phyloP scores from a whole-genome alignment of 2,888 invertebrate species.

The Psococerastis gibbosa region DNA sequence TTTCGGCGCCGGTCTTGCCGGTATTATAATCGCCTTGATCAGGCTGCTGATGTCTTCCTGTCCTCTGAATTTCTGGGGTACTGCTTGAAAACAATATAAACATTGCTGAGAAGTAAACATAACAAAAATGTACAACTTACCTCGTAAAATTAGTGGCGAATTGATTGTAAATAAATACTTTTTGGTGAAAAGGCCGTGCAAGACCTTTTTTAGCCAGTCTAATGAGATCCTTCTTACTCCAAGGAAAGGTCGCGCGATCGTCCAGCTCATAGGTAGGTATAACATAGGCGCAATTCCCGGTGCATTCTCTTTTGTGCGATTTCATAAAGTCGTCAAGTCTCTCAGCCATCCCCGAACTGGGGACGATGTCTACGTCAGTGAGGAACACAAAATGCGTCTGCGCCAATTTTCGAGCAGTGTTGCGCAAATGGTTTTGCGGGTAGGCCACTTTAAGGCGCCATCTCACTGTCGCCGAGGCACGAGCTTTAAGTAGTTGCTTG shows the following conservation, averaged over 20 bases:
- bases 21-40: too few relatives aligned
- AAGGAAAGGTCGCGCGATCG: conserved; percentile 47
- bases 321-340: conserved; percentile 47
- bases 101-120: conserved; percentile 3
- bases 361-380: conserved; percentile 77
- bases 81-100: too few relatives aligned
- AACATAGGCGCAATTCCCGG: conserved; percentile 62
- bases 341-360: conserved; percentile 51
- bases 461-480: conserved; percentile 40
- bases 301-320: conserved; percentile 22
- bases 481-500: conserved; percentile 35
- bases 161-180: conserved; percentile 83
- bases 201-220: conserved; percentile 56
- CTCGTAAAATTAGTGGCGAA: conserved; percentile 78
- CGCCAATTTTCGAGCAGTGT: conserved; percentile 69
- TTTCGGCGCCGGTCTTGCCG: too few relatives aligned
- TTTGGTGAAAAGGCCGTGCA: conserved; percentile 76
- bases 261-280: conserved; percentile 82
- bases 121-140: conserved; percentile 28
- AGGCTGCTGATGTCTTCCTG: too few relatives aligned
- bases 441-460: conserved; percentile 63
- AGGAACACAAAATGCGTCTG: conserved; percentile 62
- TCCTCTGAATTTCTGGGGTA: too few relatives aligned
- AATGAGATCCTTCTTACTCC: conserved; percentile 60
- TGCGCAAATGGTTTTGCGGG: conserved; percentile 77